Conservation (phyloP, 2,113 vertebrate genomes). For the Ptyas mucosa region DNA sequence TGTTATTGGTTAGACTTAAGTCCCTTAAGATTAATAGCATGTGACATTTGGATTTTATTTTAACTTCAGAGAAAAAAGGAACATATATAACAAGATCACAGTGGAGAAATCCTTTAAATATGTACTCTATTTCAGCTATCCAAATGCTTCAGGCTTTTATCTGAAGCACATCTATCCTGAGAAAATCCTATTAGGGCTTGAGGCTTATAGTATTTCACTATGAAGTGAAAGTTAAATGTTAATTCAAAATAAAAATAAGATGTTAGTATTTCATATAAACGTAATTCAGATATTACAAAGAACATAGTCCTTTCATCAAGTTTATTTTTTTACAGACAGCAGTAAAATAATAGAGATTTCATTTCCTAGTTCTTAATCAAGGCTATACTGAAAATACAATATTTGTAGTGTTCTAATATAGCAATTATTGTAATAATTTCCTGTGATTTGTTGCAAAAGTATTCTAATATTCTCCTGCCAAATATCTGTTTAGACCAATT, state of each 20-base stretch:
- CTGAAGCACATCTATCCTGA: background rate
- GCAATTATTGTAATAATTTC: background rate
- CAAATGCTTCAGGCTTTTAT: background rate
- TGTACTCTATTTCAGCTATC: background rate
- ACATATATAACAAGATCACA: conserved; percentile 7
- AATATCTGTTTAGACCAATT: background rate
- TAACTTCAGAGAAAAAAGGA: conserved; percentile 31
- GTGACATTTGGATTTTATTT: conserved; percentile 48
- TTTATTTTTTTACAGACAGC: background rate
- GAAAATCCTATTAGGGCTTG: background rate
- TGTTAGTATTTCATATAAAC: background rate
- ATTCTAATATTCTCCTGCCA: background rate
- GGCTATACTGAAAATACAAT: background rate
- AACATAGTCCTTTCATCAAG: background rate
- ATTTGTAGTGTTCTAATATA: background rate
- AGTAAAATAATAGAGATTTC: background rate
- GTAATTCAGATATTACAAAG: background rate
- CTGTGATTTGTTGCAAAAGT: background rate
- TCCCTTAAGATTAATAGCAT: conserved; percentile 59
- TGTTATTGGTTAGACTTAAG: conserved; percentile 44
- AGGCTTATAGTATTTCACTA: background rate
- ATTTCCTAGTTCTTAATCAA: background rate
- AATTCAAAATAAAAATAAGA: background rate
- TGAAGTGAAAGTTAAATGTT: background rate
- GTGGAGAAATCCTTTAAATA: background rate